A percentile compares a stretch with the other conserved stretches of the same genome.
Conservation (phyloP, 2,113 vertebrate species). For the Sclerurus mexicanus region DNA sequence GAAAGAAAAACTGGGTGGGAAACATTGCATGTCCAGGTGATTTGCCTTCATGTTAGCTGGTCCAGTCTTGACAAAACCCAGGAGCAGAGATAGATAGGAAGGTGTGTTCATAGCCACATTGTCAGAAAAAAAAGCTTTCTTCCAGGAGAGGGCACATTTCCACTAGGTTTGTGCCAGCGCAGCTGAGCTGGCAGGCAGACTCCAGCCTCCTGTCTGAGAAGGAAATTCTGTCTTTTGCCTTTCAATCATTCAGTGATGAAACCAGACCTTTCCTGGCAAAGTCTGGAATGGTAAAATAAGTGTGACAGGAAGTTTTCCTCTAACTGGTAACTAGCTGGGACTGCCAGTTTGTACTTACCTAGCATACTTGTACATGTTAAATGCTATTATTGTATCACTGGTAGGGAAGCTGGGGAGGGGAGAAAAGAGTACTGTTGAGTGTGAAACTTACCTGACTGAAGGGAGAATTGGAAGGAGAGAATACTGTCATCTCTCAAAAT, state of each 20-base stretch:
- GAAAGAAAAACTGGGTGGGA: neutral
- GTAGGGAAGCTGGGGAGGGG: neutral
- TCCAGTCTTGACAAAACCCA: neutral
- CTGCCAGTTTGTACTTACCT: neutral
- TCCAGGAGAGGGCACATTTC: slow-evolving; percentile 2
- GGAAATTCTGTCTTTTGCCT: neutral
- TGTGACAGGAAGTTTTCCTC: neutral
- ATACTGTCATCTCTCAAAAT: neutral
- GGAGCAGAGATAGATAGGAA: neutral
- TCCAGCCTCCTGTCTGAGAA: neutral
- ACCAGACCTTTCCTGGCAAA: neutral
- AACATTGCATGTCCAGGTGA: neutral
- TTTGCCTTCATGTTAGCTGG: neutral
- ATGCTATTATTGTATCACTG: neutral
- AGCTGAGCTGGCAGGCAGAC: neutral
- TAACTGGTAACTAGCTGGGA: neutral
- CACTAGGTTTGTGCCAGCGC: neutral
- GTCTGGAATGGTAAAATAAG: neutral
- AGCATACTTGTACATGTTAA: neutral
- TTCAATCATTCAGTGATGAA: neutral
- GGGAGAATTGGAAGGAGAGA: neutral
- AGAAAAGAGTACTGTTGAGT: neutral
- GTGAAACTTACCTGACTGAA: neutral
- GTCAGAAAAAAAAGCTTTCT: neutral
- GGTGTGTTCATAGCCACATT: neutral